Conservation (phyloP, 2,113 vertebrate species). For the Rhinogobius similis region DNA sequence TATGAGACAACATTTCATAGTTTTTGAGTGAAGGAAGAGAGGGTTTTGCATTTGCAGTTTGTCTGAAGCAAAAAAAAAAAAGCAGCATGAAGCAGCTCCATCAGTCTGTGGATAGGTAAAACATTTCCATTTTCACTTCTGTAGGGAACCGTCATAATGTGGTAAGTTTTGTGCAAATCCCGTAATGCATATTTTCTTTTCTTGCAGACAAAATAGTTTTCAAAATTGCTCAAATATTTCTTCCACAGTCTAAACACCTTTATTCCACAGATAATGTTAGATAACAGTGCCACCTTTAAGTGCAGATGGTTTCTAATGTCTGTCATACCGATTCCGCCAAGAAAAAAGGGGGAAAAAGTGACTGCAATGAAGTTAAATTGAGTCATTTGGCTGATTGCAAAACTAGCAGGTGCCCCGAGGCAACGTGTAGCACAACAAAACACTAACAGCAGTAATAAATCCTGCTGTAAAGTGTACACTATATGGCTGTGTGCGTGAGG, state of each 20-base stretch:
- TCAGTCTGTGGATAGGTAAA: neutral
- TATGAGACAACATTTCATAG: no score
- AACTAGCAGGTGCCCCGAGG: constrained; percentile 47
- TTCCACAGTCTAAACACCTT: neutral
- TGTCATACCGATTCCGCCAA: constrained; percentile 51
- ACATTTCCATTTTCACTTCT: neutral
- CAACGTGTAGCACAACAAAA: constrained; percentile 34
- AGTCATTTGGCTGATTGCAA: constrained; percentile 59
- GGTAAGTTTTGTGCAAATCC: neutral
- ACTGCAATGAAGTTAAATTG: constrained; percentile 60
- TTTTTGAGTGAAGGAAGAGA: no score
- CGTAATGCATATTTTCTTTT: neutral
- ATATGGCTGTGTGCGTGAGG: constrained; percentile 8
- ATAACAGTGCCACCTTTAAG: constrained; percentile 35
- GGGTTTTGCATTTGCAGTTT: neutral
- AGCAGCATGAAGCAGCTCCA: neutral
- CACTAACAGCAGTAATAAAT: constrained; percentile 35
- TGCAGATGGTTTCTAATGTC: constrained; percentile 43
- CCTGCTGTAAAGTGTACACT: constrained; percentile 12
- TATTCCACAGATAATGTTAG: constrained; percentile 32
- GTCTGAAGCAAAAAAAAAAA: constrained; percentile 3
- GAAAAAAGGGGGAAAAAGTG: constrained; percentile 27
- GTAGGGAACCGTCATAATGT: neutral
- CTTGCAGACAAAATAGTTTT: neutral
- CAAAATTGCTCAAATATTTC: neutral